These are phyloP conservation scores for Euborellia annulipes DNA, from an alignment of 1,140 invertebrate species.

Conservation along the genomic window DNA sequence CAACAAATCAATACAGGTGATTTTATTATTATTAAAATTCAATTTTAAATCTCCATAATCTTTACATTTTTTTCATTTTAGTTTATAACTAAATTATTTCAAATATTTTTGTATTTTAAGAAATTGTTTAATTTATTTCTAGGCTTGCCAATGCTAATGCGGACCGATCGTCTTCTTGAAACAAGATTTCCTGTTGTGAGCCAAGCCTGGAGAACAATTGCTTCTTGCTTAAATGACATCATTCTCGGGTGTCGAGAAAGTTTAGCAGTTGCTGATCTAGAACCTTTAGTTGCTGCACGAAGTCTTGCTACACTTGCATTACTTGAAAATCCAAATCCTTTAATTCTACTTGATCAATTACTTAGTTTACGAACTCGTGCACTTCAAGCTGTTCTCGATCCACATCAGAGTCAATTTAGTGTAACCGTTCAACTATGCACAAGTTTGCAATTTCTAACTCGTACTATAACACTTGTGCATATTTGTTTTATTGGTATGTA, in stretches of 20 bases:
- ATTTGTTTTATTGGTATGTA: constrained; percentile 49
- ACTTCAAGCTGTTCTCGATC: constrained; percentile 30
- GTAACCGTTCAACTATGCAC: constrained; percentile 32
- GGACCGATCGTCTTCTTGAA: constrained; percentile 7
- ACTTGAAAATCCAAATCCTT: constrained; percentile 22
- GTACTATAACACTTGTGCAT: constrained; percentile 35
- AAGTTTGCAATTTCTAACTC: constrained; percentile 34
- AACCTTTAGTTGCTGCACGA: constrained; percentile 30
- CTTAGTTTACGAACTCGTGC: constrained; percentile 32
- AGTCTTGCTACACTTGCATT: constrained; percentile 19
- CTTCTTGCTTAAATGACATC: too few species aligned
- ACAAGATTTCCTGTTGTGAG: too few species aligned
- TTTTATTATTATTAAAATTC: too few species aligned
- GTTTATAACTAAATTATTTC: constrained; percentile 3
- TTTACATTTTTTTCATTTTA: too few species aligned
- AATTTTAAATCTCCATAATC: too few species aligned
- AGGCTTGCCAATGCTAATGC: constrained; percentile 1
- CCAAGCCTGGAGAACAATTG: too few species aligned
- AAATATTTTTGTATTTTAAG: constrained; percentile 1
- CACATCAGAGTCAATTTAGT: constrained; percentile 29
- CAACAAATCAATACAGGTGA: too few species aligned
- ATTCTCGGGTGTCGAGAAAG: too few species aligned
- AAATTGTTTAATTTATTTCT: constrained; percentile 10
- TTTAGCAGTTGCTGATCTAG: too few species aligned
- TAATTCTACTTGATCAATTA: constrained; percentile 31